phyloP scores from a whole-genome alignment of 2,113 vertebrate genomes.

The Ammodytes marinus region DNA sequence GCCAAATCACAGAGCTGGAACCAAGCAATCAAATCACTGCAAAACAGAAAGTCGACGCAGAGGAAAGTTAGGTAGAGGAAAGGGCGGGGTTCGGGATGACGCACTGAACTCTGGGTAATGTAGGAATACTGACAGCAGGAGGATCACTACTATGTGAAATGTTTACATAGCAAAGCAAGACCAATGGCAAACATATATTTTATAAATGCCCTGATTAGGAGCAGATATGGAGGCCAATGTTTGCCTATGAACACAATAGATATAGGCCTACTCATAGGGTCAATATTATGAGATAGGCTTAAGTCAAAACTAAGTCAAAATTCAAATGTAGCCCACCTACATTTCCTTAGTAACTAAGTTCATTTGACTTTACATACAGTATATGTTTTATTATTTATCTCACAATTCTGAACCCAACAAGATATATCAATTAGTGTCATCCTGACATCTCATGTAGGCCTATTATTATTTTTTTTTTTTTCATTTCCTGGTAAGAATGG shows the following conservation, averaged over 20 bases:
- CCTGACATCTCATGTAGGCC: too few relatives aligned
- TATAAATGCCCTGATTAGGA: not conserved
- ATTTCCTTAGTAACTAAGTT: too few relatives aligned
- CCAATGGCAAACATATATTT: not conserved
- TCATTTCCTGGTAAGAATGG: too few relatives aligned
- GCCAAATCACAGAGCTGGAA: conserved; percentile 19
- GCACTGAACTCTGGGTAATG: conserved; percentile 77
- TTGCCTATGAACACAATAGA: not conserved
- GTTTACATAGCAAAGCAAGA: not conserved
- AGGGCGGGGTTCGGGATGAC: conserved; percentile 49
- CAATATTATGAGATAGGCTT: not conserved
- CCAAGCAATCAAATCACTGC: conserved; percentile 71
- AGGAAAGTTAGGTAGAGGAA: conserved; percentile 35
- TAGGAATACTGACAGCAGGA: conserved; percentile 21
- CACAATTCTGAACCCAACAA: too few relatives aligned
- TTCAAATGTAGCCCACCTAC: too few relatives aligned
- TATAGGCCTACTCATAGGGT: not conserved
- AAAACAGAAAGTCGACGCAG: conserved; percentile 60
- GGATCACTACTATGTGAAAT: too few relatives aligned
- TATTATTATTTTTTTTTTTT: too few relatives aligned
- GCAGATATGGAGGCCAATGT: not conserved
- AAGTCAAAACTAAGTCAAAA: too few relatives aligned
- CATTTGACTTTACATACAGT: too few relatives aligned
- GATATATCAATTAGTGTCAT: too few relatives aligned
- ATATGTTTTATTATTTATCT: too few relatives aligned